Percentiles rank a stretch among this genome's conserved stretches.
These are phyloP conservation scores for Sebastes hubbsi DNA, from an alignment of 2,797 vertebrate genomes.

Conservation along the genomic window DNA sequence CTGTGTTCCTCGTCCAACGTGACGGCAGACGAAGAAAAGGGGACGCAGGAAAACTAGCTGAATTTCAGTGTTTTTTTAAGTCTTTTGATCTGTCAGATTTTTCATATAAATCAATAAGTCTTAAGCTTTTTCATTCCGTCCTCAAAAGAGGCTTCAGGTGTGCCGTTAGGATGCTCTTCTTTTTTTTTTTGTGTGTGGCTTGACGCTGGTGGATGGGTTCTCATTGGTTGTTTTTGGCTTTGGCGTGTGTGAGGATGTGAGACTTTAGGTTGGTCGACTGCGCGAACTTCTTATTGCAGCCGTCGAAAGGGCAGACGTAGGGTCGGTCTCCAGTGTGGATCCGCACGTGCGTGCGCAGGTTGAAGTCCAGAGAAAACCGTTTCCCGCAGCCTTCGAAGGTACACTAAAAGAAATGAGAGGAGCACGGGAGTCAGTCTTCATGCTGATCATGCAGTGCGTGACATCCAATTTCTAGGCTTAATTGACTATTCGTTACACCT, in stretches of 20 bases:
- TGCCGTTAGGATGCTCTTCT: conserved; percentile 41
- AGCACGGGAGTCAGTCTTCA: conserved; percentile 3
- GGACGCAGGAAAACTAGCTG: conserved; percentile 51
- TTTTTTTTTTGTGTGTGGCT: conserved; percentile 12
- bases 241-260: conserved; percentile 99
- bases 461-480: not conserved
- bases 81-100: conserved; percentile 65
- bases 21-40: conserved; percentile 51
- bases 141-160: conserved; percentile 70
- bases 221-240: conserved; percentile 99
- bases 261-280: conserved; percentile 99
- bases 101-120: conserved; percentile 85
- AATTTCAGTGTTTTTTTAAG: conserved; percentile 68
- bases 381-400: conserved; percentile 99
- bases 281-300: conserved; percentile 99
- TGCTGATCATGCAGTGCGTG: not conserved
- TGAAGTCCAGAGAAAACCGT: conserved; percentile 99
- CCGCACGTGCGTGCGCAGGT: conserved; percentile 98
- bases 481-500: not conserved
- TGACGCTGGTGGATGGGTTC: conserved; percentile 18
- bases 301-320: conserved; percentile 98
- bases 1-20: conserved; percentile 61
- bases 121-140: conserved; percentile 70
- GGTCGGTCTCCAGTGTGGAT: conserved; percentile 99
- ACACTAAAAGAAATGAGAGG: conserved; percentile 81